Conservation (phyloP, 1,140 invertebrate genomes). For the Plodia interpunctella region DNA sequence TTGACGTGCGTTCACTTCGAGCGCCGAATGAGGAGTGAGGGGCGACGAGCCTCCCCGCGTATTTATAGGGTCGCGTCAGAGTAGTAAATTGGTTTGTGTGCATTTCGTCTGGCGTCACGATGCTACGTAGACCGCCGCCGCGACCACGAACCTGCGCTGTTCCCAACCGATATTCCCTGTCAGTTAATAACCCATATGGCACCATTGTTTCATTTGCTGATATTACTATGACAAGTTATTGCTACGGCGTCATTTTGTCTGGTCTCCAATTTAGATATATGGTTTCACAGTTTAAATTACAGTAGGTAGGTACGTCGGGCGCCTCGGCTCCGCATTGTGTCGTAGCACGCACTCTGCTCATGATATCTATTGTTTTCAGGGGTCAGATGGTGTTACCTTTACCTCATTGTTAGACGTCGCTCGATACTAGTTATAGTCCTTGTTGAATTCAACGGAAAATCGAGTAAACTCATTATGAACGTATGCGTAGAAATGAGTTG, state of each 20-base stretch:
- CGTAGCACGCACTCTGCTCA: background rate
- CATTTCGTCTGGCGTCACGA: conserved; percentile 44
- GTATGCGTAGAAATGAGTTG: background rate
- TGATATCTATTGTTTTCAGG: background rate
- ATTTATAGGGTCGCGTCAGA: conserved; percentile 50
- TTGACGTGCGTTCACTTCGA: conserved; percentile 42
- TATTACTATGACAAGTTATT: background rate
- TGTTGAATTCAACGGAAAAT: background rate
- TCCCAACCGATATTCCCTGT: background rate
- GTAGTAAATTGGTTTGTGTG: conserved; percentile 43
- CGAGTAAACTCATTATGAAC: background rate
- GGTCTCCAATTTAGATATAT: background rate
- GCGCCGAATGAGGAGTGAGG: conserved; percentile 51
- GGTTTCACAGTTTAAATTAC: background rate
- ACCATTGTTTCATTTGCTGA: background rate
- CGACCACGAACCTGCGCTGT: conserved; percentile 12
- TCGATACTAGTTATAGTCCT: background rate
- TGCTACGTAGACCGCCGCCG: conserved; percentile 15
- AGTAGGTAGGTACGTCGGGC: background rate
- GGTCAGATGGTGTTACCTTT: background rate
- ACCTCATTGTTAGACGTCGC: background rate
- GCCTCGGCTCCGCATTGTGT: background rate
- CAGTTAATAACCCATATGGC: background rate
- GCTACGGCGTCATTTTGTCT: background rate
- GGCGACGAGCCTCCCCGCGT: conserved; percentile 34